Evolutionary conservation across 1,140 invertebrate species (phyloP).

Genomic region (Ips nitidus): DNA sequence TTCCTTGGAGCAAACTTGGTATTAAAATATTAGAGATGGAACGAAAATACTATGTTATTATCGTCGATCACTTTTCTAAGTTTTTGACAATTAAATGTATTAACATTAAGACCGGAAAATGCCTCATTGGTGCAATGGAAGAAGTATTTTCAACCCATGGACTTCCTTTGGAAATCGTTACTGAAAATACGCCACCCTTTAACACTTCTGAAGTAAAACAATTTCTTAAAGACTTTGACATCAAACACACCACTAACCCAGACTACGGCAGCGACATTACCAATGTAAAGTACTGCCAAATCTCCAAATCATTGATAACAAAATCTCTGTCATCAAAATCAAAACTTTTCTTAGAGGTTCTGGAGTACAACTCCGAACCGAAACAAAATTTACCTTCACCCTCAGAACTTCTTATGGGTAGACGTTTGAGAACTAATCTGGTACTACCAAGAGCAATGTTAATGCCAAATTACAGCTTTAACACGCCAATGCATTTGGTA

Average conservation of each 20-base stretch:
- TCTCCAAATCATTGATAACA: conserved; percentile 1
- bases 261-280: neutral
- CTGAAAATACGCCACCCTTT: conserved; percentile 3
- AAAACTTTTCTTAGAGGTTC: neutral
- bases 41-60: neutral
- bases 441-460: neutral
- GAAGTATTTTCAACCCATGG: conserved; percentile 5
- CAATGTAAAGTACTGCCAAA: conserved; percentile 3
- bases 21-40: neutral
- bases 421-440: conserved; percentile 1
- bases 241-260: neutral
- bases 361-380: conserved; percentile 9
- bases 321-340: neutral
- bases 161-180: conserved; percentile 9
- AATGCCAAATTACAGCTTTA: neutral
- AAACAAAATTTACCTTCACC: conserved; percentile 1
- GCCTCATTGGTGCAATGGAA: neutral
- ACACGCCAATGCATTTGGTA: neutral
- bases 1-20: conserved; percentile 11
- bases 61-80: conserved; percentile 13
- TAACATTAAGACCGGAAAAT: conserved; percentile 7
- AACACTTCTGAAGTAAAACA: neutral
- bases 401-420: conserved; percentile 3
- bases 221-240: conserved; percentile 7
- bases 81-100: conserved; percentile 6